Conservation (phyloP, 2,113 vertebrate species). For the Amazona vittata region DNA sequence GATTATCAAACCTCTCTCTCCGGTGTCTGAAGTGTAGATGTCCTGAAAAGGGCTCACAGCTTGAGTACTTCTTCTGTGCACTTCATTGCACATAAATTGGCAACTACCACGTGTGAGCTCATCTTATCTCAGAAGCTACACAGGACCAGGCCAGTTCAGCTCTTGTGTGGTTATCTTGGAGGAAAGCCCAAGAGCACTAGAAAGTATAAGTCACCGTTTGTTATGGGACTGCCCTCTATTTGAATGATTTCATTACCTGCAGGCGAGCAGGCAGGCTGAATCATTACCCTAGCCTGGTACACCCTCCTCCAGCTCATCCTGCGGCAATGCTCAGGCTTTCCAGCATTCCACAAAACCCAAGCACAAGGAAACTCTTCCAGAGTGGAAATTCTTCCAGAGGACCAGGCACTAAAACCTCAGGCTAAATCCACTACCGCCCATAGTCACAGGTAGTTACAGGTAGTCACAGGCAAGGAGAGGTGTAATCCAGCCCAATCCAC, state of each 20-base stretch:
- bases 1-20: background rate
- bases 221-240: background rate
- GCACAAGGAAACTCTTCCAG: background rate
- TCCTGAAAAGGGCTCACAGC: background rate
- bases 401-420: background rate
- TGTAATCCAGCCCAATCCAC: background rate
- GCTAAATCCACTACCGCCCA: background rate
- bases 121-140: background rate
- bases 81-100: background rate
- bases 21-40: background rate
- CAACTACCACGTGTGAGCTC: background rate
- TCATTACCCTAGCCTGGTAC: background rate
- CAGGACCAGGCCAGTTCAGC: background rate
- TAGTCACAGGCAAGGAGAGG: background rate
- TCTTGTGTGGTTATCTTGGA: background rate
- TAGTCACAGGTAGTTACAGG: background rate
- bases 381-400: fast-evolving
- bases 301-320: background rate
- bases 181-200: background rate
- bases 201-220: background rate
- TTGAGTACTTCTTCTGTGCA: background rate
- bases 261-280: background rate
- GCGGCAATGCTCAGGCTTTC: fast-evolving
- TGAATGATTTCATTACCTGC: background rate
- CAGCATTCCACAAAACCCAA: background rate